Percentiles rank a stretch among this genome's conserved stretches.
These are phyloP conservation scores for Thereva nobilitata DNA, from an alignment of 2,888 invertebrate species.

Conservation along the genomic window DNA sequence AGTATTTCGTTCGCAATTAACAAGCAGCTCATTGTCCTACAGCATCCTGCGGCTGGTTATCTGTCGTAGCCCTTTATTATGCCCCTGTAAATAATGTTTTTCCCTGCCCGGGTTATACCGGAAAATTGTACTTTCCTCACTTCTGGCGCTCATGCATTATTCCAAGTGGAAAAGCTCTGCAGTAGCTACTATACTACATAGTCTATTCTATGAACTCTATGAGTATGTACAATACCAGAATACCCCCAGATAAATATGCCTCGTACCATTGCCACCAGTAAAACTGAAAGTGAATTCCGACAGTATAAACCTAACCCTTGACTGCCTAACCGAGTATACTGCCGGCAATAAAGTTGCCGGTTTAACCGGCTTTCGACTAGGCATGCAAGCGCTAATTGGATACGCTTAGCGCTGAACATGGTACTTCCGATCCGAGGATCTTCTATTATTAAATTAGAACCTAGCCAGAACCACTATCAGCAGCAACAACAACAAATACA, in stretches of 20 bases:
- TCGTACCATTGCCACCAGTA: neutral
- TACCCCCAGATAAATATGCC: neutral
- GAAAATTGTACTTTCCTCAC: neutral
- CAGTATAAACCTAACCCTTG: no score
- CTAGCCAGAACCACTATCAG: neutral
- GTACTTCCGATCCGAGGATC: conserved; percentile 20
- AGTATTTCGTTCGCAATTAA: no score
- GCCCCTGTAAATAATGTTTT: no score
- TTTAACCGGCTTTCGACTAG: neutral
- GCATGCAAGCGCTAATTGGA: conserved; percentile 22
- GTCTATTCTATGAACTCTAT: conserved; percentile 5
- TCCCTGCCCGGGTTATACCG: no score
- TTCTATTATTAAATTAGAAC: conserved; percentile 17
- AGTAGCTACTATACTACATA: neutral
- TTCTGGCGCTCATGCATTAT: conserved; percentile 1
- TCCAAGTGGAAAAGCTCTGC: neutral
- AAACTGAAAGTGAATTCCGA: no score
- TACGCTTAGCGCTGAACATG: conserved; percentile 1
- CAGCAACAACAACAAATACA: no score
- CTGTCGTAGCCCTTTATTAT: no score
- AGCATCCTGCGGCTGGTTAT: no score
- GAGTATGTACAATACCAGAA: neutral
- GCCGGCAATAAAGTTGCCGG: no score
- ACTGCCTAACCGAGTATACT: no score
- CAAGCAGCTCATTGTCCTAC: no score